Base-by-base conservation (phyloP, 1,140 invertebrate species). In the Trissolcus basalis region DNA sequence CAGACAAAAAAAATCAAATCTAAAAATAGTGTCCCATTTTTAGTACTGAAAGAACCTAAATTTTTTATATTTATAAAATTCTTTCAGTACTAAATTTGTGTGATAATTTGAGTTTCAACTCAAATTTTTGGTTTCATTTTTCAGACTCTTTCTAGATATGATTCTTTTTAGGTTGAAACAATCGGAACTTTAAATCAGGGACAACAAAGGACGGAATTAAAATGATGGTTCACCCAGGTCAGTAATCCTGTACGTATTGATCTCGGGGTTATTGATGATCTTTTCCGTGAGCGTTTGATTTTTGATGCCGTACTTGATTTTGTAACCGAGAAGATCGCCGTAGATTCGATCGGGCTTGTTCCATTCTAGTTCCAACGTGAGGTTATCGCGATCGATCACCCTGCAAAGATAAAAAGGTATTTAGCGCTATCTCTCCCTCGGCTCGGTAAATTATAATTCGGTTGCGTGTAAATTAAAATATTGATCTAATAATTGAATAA, bases 281-380 rank as follows among this genome's bases (percentile, higher is more conserved):
- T 94, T 91, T 85, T 96, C 95, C 67, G 93, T 92, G 2, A 94
- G 82, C 7, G 91, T 88, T 78, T 93, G 92, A 88, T 95, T 96
- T 86, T 94, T 95, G 9, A 96, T 92, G 15, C 97, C 96, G 87
- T 96, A 98, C 79, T 93, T 91, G 11, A 98, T 88, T 65, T 95
- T 91, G 84, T 97, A 98, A 0, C 96, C 95, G 48, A 93, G 88
- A 10, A 99, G 88, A 70, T 94, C 92, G 0, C 97, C 97, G 81
- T 96, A 97, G 0, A 96, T 96, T 85, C 96, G 92, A 0, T 91
- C 91, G 0, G 97, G 97, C 75, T 92, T 91, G 8, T 91, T 92
- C 97, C 97, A 99, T 82, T 97, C 95, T 13, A 98, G 89, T 86
- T 97, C 95, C 45, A 98, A 93, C 7, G 93, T 93, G 0, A 95